These are phyloP conservation scores for Pachycephus smyrnensis DNA, from an alignment of 2,888 invertebrate species.

Conservation along the genomic window DNA sequence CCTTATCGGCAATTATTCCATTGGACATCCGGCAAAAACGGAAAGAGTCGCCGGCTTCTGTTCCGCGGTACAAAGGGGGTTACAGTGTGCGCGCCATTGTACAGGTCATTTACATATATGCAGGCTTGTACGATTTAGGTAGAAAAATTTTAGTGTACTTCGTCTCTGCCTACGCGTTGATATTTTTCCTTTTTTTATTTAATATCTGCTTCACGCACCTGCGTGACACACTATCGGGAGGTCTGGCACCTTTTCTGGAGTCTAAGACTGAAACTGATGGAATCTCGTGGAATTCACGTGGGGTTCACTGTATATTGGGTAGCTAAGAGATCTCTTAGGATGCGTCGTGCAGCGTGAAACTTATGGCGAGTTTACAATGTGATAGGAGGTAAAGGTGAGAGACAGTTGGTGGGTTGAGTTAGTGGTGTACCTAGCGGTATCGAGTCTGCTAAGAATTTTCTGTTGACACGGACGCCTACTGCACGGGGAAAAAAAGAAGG, in stretches of 20 bases:
- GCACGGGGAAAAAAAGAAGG: background rate
- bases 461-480: background rate
- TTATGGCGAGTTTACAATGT: background rate
- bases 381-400: background rate
- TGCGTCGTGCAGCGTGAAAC: background rate
- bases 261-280: background rate
- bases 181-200: too few relatives aligned
- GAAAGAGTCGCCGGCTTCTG: background rate
- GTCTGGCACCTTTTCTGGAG: too few relatives aligned
- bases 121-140: background rate
- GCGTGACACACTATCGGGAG: background rate
- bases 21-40: background rate
- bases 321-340: background rate
- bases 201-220: background rate
- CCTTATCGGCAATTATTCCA: constrained; percentile 6
- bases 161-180: background rate
- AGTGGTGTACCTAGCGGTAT: background rate
- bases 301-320: background rate
- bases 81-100: background rate
- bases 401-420: background rate
- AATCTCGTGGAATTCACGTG: background rate
- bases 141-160: background rate
- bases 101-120: too few relatives aligned
- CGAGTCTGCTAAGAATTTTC: background rate
- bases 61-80: background rate